phyloP scores from a whole-genome alignment of 2,888 invertebrate genomes.

The Oscheius sp. region DNA sequence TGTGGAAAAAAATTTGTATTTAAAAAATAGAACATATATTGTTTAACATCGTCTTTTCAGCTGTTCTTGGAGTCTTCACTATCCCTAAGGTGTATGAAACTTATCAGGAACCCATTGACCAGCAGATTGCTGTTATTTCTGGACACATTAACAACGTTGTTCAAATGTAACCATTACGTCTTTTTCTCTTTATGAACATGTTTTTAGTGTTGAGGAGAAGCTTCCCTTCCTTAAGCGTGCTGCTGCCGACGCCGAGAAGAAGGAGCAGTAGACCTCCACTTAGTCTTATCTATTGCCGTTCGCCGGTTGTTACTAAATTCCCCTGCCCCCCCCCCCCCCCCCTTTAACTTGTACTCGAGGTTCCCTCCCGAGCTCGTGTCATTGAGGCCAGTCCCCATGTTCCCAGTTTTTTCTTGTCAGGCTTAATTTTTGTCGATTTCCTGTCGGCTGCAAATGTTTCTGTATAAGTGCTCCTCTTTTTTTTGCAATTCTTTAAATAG shows the following conservation, averaged over 20 bases:
- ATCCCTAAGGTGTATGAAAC: conserved; percentile 69
- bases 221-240: conserved; percentile 65
- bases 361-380: conserved; percentile 24
- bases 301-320: background rate
- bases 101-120: conserved; percentile 69
- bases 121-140: conserved; percentile 59
- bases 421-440: conserved; percentile 16
- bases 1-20: too few relatives aligned
- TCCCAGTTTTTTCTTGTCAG: conserved; percentile 2
- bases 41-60: too few relatives aligned
- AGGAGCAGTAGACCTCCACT: conserved; percentile 47
- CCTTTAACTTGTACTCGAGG: conserved; percentile 15
- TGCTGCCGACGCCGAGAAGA: conserved; percentile 55
- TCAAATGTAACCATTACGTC: conserved; percentile 51
- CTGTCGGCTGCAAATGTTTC: conserved; percentile 14
- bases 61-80: conserved; percentile 64
- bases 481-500: conserved; percentile 1
- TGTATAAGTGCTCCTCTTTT: conserved; percentile 14
- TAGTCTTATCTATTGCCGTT: conserved; percentile 9
- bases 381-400: conserved; percentile 26
- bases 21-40: too few relatives aligned
- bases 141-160: conserved; percentile 65
- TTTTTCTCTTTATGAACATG: too few relatives aligned
- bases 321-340: background rate
- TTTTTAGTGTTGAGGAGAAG: conserved; percentile 64